Percentiles rank a stretch among this genome's conserved stretches.
These are phyloP conservation scores for Phasia obesa DNA, from an alignment of 2,888 invertebrate genomes.

Conservation along the genomic window DNA sequence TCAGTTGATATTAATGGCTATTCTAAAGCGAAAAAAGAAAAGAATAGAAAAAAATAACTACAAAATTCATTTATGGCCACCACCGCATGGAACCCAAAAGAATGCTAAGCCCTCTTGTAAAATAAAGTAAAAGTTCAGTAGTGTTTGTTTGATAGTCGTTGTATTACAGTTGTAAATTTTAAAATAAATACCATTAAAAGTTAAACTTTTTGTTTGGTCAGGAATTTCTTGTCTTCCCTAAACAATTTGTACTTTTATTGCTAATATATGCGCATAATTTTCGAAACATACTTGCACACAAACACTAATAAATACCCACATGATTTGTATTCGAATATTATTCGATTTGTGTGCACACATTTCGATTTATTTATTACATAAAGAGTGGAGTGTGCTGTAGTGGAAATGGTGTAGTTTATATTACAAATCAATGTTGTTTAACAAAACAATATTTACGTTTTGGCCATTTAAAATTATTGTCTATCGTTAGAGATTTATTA, in stretches of 20 bases:
- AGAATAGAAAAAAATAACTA: neutral
- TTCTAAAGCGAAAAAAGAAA: slow-evolving; percentile 1
- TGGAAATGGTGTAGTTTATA: slow-evolving; percentile 4
- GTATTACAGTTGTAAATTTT: slow-evolving; percentile 67
- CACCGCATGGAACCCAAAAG: slow-evolving; percentile 19
- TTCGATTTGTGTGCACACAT: neutral
- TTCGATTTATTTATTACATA: neutral
- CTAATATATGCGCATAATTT: slow-evolving; percentile 80
- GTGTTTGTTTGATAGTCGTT: slow-evolving; percentile 35
- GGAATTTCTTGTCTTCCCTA: slow-evolving; percentile 63
- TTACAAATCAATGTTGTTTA: slow-evolving; percentile 66
- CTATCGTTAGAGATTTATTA: slow-evolving; percentile 62
- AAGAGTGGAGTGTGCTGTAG: neutral
- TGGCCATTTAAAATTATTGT: slow-evolving; percentile 62
- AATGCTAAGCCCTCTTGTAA: slow-evolving; percentile 62
- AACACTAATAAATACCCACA: slow-evolving; percentile 18
- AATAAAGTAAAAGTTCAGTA: slow-evolving; percentile 37
- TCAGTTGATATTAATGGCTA: slow-evolving; percentile 58
- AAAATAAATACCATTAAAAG: slow-evolving; percentile 71
- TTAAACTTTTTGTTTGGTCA: slow-evolving; percentile 71
- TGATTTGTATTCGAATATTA: slow-evolving; percentile 15
- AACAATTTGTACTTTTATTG: slow-evolving; percentile 75
- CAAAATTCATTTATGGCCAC: slow-evolving; percentile 61
- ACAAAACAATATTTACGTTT: slow-evolving; percentile 59
- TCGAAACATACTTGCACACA: slow-evolving; percentile 66